Percentiles rank a stretch among this genome's conserved stretches.
Conservation (phyloP, 2,888 invertebrate genomes). For the Nysson spinosus region DNA sequence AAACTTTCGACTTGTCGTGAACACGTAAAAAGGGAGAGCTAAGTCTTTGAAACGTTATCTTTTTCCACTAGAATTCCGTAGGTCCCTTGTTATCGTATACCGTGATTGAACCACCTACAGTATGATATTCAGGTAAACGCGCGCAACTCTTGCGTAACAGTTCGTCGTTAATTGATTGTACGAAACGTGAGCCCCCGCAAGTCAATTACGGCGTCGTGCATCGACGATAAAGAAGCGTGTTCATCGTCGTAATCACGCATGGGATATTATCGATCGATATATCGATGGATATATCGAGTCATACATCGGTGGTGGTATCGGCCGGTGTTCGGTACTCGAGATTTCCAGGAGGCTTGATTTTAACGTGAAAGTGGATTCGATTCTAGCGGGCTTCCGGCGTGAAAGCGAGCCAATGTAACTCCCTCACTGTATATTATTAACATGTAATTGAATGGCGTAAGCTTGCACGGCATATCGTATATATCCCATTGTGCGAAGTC, state of each 20-base stretch:
- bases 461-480: conserved; percentile 58
- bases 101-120: too few species aligned
- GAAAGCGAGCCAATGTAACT: conserved; percentile 68
- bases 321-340: conserved; percentile 31
- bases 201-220: conserved; percentile 38
- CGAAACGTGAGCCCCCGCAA: conserved; percentile 31
- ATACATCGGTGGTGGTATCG: too few species aligned
- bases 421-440: conserved; percentile 73
- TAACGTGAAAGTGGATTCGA: conserved; percentile 54
- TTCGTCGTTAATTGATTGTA: conserved; percentile 52
- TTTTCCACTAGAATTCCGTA: not conserved
- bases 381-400: conserved; percentile 52
- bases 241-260: conserved; percentile 45
- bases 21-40: too few species aligned
- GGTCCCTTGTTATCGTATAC: too few species aligned
- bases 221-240: conserved; percentile 45
- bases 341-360: conserved; percentile 50
- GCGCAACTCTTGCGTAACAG: conserved; percentile 18
- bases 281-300: too few species aligned
- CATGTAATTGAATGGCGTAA: conserved; percentile 75
- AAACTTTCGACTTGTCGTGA: too few species aligned
- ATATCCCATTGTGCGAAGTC: conserved; percentile 70
- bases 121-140: not conserved
- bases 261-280: conserved; percentile 54
- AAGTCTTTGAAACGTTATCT: not conserved